A percentile compares a stretch with the other conserved stretches of the same genome.
These are phyloP conservation scores for Parazoanthus atlanticus DNA, from an alignment of 92 coral and sea anemone genomes.

Conservation along the genomic window DNA sequence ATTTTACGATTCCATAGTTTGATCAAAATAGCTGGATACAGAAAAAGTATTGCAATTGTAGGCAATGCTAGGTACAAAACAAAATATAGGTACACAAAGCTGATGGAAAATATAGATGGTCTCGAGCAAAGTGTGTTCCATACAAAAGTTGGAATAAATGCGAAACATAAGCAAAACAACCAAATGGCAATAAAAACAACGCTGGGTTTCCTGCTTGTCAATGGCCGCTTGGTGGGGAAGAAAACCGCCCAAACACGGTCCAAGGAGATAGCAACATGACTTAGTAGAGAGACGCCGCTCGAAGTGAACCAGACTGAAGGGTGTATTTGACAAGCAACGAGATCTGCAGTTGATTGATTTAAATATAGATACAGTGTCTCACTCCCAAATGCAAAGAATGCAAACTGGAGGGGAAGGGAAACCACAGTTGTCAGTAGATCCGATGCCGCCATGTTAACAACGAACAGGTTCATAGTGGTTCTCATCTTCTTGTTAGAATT, in stretches of 20 bases:
- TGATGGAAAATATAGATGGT: too few relatives aligned
- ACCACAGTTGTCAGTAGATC: background rate
- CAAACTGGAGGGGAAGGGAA: background rate
- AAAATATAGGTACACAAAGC: background rate
- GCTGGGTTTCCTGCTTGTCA: background rate
- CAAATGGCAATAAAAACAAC: background rate
- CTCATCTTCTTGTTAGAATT: too few relatives aligned
- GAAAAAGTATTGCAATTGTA: background rate
- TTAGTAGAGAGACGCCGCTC: background rate
- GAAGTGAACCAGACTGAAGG: background rate
- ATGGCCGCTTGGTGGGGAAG: background rate
- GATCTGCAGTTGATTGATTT: background rate
- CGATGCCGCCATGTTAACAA: background rate
- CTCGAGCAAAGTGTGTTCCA: background rate
- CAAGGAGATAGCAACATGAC: background rate
- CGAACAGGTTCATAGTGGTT: too few relatives aligned
- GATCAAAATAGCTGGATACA: conserved; percentile 4
- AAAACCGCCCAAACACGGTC: background rate
- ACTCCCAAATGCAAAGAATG: background rate
- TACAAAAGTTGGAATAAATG: background rate
- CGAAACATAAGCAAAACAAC: background rate
- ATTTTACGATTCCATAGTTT: background rate
- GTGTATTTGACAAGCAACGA: background rate
- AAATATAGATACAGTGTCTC: background rate
- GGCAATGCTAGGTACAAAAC: background rate